These are phyloP conservation scores for Hyles euphorbiae DNA, from an alignment of 1,140 invertebrate species.

Conservation along the genomic window DNA sequence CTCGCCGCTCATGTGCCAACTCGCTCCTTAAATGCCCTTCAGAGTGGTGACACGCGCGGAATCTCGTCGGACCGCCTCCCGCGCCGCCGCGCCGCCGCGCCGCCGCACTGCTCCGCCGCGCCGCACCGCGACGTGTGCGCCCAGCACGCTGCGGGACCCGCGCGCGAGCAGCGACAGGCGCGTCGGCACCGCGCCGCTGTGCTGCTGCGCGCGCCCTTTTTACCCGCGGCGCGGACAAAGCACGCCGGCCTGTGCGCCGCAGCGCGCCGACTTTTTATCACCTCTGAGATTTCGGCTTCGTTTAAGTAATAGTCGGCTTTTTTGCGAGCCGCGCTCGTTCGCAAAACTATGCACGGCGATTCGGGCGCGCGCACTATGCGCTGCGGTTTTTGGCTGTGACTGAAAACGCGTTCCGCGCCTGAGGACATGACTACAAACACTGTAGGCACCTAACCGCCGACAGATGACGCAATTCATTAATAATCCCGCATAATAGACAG, in stretches of 20 bases:
- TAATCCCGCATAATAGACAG: no score
- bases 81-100: background rate
- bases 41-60: background rate
- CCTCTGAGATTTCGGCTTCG: constrained; percentile 40
- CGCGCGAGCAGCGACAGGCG: background rate
- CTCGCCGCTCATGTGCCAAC: no score
- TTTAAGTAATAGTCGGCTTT: constrained; percentile 51
- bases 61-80: constrained; percentile 1
- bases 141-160: background rate
- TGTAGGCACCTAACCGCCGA: no score
- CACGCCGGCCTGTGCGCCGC: constrained; percentile 13
- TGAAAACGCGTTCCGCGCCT: background rate
- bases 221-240: constrained; percentile 2
- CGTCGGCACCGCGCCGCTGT: background rate
- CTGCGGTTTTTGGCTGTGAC: background rate
- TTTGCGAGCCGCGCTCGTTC: constrained; percentile 44
- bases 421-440: background rate
- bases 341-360: constrained; percentile 32
- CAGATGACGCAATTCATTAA: no score
- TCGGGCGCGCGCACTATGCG: background rate
- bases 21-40: no score
- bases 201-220: constrained; percentile 1
- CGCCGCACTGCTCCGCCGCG: background rate
- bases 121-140: background rate
- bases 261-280: constrained; percentile 33